Evolutionary conservation across 1,140 invertebrate genomes (phyloP).

Genomic region (Venturia canescens): DNA sequence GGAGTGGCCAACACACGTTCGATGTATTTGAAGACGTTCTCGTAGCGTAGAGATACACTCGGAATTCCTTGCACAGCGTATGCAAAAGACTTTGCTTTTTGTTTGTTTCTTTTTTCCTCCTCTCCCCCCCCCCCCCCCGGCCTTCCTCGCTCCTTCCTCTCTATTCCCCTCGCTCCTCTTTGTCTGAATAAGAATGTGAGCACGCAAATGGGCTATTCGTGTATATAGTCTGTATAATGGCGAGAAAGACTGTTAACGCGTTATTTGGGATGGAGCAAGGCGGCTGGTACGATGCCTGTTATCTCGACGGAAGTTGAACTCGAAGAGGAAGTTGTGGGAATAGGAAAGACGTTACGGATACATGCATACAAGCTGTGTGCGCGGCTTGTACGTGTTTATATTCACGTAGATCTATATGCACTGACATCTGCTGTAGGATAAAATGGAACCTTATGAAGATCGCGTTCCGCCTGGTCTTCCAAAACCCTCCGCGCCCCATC

Average conservation of each 20-base stretch:
- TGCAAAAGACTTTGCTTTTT: conserved; percentile 6
- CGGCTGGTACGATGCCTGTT: conserved; percentile 50
- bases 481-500: too few species aligned
- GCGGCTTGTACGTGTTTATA: too few species aligned
- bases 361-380: too few species aligned
- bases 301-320: conserved; percentile 63
- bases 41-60: background rate
- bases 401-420: too few species aligned
- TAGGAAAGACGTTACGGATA: conserved; percentile 42
- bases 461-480: too few species aligned
- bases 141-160: background rate
- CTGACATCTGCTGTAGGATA: background rate
- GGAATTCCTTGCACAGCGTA: background rate
- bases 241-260: conserved; percentile 2
- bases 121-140: background rate
- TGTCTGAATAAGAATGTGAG: background rate
- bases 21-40: conserved; percentile 1
- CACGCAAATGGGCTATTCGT: background rate
- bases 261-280: background rate
- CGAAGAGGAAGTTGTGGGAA: conserved; percentile 50
- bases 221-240: background rate
- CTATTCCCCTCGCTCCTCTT: background rate
- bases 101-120: background rate
- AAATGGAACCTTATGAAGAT: conserved; percentile 3
- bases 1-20: background rate